These are phyloP conservation scores for Cariama cristata DNA, from an alignment of 2,113 vertebrate species.

Conservation along the genomic window DNA sequence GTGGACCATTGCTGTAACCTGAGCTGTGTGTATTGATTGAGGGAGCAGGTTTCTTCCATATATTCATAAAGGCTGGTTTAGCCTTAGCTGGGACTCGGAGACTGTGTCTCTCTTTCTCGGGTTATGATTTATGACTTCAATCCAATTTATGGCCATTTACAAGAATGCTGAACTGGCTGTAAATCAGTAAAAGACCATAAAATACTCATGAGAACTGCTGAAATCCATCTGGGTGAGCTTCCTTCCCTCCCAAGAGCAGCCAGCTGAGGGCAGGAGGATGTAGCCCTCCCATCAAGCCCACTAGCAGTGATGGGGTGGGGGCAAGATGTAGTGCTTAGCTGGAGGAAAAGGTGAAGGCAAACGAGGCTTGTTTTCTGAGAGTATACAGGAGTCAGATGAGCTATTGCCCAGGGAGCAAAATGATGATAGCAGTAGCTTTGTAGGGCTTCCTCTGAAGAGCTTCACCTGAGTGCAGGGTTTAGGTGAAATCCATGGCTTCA, in stretches of 20 bases:
- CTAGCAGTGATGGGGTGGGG: not conserved
- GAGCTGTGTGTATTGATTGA: conserved; percentile 56
- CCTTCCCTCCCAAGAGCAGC: conserved; percentile 70
- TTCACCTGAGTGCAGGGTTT: not conserved
- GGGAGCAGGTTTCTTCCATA: conserved; percentile 72
- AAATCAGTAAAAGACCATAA: conserved; percentile 83
- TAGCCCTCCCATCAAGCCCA: not conserved
- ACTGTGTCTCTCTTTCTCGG: conserved; percentile 71
- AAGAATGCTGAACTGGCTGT: conserved; percentile 84
- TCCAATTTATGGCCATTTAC: conserved; percentile 86
- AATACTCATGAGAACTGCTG: conserved; percentile 81
- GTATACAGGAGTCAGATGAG: not conserved
- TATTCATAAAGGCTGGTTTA: conserved; percentile 75
- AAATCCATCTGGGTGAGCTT: conserved; percentile 78
- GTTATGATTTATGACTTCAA: conserved; percentile 84
- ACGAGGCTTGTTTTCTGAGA: not conserved
- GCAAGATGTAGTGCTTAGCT: not conserved
- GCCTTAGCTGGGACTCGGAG: conserved; percentile 68
- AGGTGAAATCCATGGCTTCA: not conserved
- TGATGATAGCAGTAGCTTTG: not conserved
- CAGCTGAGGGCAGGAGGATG: conserved; percentile 66
- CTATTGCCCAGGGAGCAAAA: not conserved
- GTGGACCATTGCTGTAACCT: not conserved
- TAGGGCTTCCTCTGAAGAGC: not conserved
- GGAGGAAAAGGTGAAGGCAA: not conserved